A percentile compares a stretch with the other conserved stretches of the same genome.
Conservation (phyloP, 1,140 invertebrate species). For the Pachypsylla venusta region DNA sequence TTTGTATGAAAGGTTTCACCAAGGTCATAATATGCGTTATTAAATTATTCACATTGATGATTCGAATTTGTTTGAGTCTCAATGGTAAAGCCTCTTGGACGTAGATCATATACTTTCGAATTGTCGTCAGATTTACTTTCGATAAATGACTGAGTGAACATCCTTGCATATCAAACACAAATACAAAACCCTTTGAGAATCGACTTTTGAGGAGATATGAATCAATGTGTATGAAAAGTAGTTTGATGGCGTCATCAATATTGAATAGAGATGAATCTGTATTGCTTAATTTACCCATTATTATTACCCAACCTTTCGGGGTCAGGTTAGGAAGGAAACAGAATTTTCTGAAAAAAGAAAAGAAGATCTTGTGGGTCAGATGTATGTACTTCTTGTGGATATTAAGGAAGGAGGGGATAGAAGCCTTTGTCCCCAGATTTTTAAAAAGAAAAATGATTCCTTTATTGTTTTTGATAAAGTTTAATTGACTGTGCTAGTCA, state of each 20-base stretch:
- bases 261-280: slow-evolving; percentile 40
- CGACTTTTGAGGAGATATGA: slow-evolving; percentile 30
- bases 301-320: slow-evolving; percentile 40
- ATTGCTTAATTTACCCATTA: slow-evolving; percentile 39
- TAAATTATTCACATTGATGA: slow-evolving; percentile 20
- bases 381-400: too few relatives aligned
- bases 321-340: slow-evolving; percentile 35
- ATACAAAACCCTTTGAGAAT: slow-evolving; percentile 34
- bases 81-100: slow-evolving; percentile 30
- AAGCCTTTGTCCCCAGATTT: too few relatives aligned
- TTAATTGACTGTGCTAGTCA: too few relatives aligned
- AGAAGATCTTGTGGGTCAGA: too few relatives aligned
- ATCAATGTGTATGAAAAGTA: slow-evolving; percentile 48
- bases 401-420: too few relatives aligned
- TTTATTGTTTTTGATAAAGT: too few relatives aligned
- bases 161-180: slow-evolving; percentile 49
- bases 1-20: slow-evolving; percentile 22
- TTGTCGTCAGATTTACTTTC: slow-evolving; percentile 38
- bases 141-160: slow-evolving; percentile 40
- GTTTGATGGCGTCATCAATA: slow-evolving; percentile 40
- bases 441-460: too few relatives aligned
- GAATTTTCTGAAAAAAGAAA: slow-evolving; percentile 19
- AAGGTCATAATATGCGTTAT: slow-evolving; percentile 23
- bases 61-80: slow-evolving; percentile 19
- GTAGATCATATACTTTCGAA: slow-evolving; percentile 43